phyloP scores from a whole-genome alignment of 1,140 invertebrate species.

The Trichonephila inaurata region DNA sequence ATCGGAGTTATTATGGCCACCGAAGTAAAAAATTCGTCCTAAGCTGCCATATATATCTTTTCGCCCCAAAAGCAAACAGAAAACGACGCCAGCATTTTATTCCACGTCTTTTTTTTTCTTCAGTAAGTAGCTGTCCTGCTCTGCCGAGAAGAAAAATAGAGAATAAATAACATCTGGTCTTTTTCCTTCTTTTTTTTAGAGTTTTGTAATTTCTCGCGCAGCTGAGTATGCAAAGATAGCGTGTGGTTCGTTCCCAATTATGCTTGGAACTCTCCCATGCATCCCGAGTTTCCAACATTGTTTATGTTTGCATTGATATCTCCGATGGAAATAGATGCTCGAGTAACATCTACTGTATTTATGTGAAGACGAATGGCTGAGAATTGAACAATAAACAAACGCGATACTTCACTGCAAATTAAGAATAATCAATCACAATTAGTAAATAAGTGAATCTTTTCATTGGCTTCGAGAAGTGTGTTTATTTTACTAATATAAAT shows the following conservation, averaged over 20 bases:
- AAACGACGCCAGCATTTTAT: slow-evolving; percentile 57
- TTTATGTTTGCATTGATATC: slow-evolving; percentile 7
- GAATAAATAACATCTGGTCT: slow-evolving; percentile 69
- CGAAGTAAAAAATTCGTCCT: slow-evolving; percentile 32
- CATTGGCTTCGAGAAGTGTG: too few relatives aligned
- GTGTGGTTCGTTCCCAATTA: background rate
- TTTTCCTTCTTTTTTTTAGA: slow-evolving; percentile 14
- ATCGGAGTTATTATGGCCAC: slow-evolving; percentile 43
- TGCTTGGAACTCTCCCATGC: slow-evolving; percentile 1
- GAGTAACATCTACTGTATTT: too few relatives aligned
- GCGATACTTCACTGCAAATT: too few relatives aligned
- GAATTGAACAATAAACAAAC: too few relatives aligned
- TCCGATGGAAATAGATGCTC: background rate
- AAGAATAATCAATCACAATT: too few relatives aligned
- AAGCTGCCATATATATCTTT: slow-evolving; percentile 55
- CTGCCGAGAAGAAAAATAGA: background rate
- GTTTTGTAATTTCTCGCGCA: slow-evolving; percentile 50
- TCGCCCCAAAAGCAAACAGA: slow-evolving; percentile 46
- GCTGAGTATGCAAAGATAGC: slow-evolving; percentile 45
- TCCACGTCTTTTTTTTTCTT: slow-evolving; percentile 30
- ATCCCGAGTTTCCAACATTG: background rate
- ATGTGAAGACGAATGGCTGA: too few relatives aligned
- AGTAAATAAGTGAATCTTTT: too few relatives aligned
- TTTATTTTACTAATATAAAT: too few relatives aligned
- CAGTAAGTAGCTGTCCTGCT: background rate